Base-by-base conservation (phyloP, 2,797 vertebrate species). In the Melanotaenia trifasciata region DNA sequence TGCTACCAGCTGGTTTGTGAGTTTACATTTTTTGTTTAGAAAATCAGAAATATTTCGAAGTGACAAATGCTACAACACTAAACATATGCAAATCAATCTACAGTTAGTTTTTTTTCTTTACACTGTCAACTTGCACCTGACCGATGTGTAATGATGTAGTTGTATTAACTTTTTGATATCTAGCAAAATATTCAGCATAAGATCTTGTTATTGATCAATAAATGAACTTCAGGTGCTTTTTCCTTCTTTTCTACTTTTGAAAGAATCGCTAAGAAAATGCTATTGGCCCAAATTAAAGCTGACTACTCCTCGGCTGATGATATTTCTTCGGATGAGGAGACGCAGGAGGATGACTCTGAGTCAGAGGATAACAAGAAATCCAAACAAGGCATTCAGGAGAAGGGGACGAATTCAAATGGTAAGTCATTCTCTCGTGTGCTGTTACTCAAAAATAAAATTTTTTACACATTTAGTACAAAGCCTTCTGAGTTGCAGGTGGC, bases 251-350 rank as follows among this genome's bases (percentile, higher is more conserved):
- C 84, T 94, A 94, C 90, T 90, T 92, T 94, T 93, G 89, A 93
- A 96, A 99, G 98, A 97, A 99, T 99, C 94, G 98, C 98, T 91
- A 98, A 97, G 96, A 97, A 98, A 96, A 97, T 99, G 94, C 97
- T 99, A 85, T 96, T 99, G 95, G 97, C 98, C 94, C 95, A 96
- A 96, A 98, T 99, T 94, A 97, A 96, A 94, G 96, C 96, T 87
- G 96, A 96, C 95, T 91, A 95, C 92, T 97, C 96, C 65, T 97
- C 97, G 59, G 94, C 93, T 64, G 93, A 91, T 43, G 96, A 96
- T 77, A 91, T 96, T 90, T 94, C 92, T 73, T 95, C 96, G 65
- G 96, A 95, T 66, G 96, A 96, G 47, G 96, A 96, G 67, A 92
- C 93, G 3, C 92, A 91, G 74, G 92, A 94, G 77, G 90, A 80